Conservation (phyloP, 2,888 invertebrate species). For the Teinopalpus imperialis region DNA sequence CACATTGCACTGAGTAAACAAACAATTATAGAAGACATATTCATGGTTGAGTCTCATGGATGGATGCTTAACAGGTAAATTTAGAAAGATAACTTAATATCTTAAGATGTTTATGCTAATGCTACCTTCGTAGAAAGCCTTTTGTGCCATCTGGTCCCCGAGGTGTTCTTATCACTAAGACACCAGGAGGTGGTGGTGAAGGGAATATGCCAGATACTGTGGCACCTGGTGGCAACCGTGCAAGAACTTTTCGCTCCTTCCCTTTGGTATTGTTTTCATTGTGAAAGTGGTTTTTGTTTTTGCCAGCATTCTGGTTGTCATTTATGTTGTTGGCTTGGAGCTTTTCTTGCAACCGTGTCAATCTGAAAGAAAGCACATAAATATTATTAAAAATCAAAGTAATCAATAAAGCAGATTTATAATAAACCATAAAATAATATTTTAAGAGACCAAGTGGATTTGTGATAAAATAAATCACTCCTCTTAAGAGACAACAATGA, state of each 20-base stretch:
- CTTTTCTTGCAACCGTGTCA: slow-evolving; percentile 70
- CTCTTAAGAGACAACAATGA: too few relatives aligned
- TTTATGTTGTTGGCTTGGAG: slow-evolving; percentile 68
- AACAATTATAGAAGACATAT: slow-evolving; percentile 16
- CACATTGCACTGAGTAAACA: slow-evolving; percentile 3
- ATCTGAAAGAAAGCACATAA: slow-evolving; percentile 48
- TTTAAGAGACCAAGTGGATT: too few relatives aligned
- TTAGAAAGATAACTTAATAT: slow-evolving; percentile 4
- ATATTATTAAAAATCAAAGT: neutral
- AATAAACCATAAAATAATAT: too few relatives aligned
- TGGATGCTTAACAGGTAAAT: slow-evolving; percentile 20
- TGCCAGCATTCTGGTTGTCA: slow-evolving; percentile 56
- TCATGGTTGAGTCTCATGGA: slow-evolving; percentile 23
- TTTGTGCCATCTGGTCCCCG: slow-evolving; percentile 90
- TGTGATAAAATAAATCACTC: too few relatives aligned
- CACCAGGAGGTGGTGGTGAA: slow-evolving; percentile 71
- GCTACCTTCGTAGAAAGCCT: slow-evolving; percentile 73
- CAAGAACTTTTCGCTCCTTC: slow-evolving; percentile 67
- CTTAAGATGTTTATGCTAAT: slow-evolving; percentile 35
- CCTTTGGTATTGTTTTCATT: slow-evolving; percentile 61
- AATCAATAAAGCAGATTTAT: neutral
- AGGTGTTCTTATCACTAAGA: slow-evolving; percentile 86
- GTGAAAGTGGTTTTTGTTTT: slow-evolving; percentile 54
- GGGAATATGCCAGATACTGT: slow-evolving; percentile 61
- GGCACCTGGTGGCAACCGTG: slow-evolving; percentile 61